Evolutionary conservation across 2,888 invertebrate genomes (phyloP), one percentile per base, ranked within the genome.

Genomic region (Sarcophaga carnaria): DNA sequence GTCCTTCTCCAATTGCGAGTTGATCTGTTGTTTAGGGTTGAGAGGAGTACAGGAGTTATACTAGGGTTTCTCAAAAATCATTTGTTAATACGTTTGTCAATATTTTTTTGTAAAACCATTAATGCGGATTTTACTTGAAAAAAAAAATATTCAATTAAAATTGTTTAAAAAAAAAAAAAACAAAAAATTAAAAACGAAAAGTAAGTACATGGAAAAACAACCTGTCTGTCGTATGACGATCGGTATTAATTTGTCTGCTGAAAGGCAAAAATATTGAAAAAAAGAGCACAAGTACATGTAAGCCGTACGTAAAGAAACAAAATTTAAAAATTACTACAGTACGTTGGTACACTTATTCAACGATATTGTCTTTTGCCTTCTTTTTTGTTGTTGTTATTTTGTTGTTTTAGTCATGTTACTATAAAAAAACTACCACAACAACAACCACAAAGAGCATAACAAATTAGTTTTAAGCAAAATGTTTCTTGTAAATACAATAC

Each of bases 231-330:
- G 54, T 60, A 74, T 75, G 74, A 83, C 78, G 69, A 72, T 67
- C 67, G 37, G 54, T 72, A 72, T 74, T 83, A 83, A 83, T 83
- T 83, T 83, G 74, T 75, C 74, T 79, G 79, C 83, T 79, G 79
- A 79, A 79, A 83, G 63, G 69, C 63, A 75, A 69, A 66, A 54
- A 60, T 3, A 17, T 12, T 63, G 63, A 70, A 64, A 70, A 59
- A 59, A 20, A 76, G 17, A 5, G 20, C 45, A 49, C 49, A 78
- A 72, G 49, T 49, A 64, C 59, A 64, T 20, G n/a, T 45, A 17
- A 54, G 17, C 2, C 64, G 75, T 75, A 67, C 78, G 25, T 79
- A 47, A 12, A 79, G 69, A 69, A 83, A 79, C 70, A 83, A 84
- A 84, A 79, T 79, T 75, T 63, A 59, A 79, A 84, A 84, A 84